Evolutionary conservation across 2,888 invertebrate species (phyloP), one percentile per base, ranked within the genome.

Genomic region (Crioceris asparagi): DNA sequence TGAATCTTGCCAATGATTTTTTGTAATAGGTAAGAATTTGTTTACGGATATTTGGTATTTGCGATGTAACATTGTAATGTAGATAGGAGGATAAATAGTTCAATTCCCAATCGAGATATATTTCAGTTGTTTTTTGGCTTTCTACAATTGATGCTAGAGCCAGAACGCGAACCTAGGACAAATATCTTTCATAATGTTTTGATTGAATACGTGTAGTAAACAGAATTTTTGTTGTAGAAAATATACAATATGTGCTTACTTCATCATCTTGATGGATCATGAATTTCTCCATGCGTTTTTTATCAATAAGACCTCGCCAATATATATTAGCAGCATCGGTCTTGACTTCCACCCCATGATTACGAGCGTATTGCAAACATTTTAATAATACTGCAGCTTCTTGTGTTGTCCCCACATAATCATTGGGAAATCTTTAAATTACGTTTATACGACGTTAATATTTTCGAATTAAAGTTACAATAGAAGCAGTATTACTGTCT

Each of bases 41-140:
- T 53, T 84, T 80, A 19, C 83, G 68, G 46, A 79, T 77, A 39
- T 73, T 71, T 0, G 84, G 77, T 35, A 71, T 68, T 55, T 81
- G 79, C 36, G 72, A 74, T 46, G 77, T 77, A 32, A 80, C 66
- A 64, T 87, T 88, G 56, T 76, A 75, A 12, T 65, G 61, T 21
- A 87, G 55, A 61, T 77, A 86, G 21, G 62, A 60, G 7, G 74
- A 57, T 16, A 86, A 62, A 11, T 79, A 67, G 2, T 70, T 57
- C 21, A 88, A 67, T 54, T 90, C 88, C 27, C 65, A 64, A 0
- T 55, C 38, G 0, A 68, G 57, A 45, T 83, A 74, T 8, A 65
- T 47, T 55, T 85, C 82, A 2, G 87, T 84, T 2, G 75, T 75
- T 57, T 81, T 83, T 34, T 75, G 77, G 1, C 75, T 79, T 52